phyloP scores from a whole-genome alignment of 30 jellyfish, hydroid and myxozoan species.

The Chironex yamaguchii region DNA sequence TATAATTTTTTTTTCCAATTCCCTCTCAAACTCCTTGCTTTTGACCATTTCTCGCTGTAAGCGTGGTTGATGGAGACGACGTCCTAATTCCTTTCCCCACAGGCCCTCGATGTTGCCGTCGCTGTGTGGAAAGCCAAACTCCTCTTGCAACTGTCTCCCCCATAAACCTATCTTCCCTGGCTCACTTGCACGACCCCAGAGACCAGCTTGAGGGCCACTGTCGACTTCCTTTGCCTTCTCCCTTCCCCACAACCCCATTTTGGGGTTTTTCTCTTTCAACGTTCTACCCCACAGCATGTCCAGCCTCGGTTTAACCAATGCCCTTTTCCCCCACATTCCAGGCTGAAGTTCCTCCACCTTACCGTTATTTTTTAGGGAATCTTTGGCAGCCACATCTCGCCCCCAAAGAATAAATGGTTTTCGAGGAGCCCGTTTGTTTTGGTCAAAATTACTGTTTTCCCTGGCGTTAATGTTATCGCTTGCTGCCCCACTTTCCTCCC shows the following conservation, averaged over 20 bases:
- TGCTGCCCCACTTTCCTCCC: no score
- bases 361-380: background rate
- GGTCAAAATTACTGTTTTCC: no score
- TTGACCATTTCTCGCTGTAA: background rate
- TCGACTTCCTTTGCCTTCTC: background rate
- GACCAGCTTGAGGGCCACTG: constrained; percentile 18
- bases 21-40: background rate
- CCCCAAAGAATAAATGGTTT: constrained; percentile 60
- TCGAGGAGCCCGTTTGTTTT: background rate
- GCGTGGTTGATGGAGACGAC: no score
- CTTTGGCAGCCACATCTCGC: background rate
- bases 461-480: no score
- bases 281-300: background rate
- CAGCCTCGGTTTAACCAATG: background rate
- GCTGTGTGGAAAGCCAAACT: background rate
- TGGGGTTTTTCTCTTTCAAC: background rate
- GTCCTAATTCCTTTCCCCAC: background rate
- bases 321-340: constrained; percentile 53
- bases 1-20: background rate
- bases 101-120: background rate
- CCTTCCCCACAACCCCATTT: constrained; percentile 67
- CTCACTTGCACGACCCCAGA: constrained; percentile 56
- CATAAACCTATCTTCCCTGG: constrained; percentile 17
- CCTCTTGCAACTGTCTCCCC: constrained; percentile 26
- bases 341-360: constrained; percentile 16